phyloP scores from a whole-genome alignment of 2,888 invertebrate genomes.

The Resseliella maxima region DNA sequence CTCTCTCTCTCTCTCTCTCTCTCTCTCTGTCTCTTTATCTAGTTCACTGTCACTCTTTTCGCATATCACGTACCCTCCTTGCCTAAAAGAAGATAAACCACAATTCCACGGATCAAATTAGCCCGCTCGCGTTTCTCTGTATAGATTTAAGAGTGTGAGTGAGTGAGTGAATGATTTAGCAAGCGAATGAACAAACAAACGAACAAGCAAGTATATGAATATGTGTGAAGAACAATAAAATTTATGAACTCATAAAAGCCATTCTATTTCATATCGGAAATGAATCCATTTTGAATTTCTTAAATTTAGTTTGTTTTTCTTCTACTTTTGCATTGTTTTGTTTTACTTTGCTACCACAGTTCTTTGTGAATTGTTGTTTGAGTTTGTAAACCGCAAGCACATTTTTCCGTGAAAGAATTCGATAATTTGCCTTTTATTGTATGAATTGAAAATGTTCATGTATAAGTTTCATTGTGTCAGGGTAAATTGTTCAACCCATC shows the following conservation, averaged over 20 bases:
- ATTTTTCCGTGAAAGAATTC: not conserved
- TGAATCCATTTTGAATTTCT: not conserved
- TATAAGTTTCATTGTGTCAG: too few species aligned
- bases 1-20: too few species aligned
- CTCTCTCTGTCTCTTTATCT: too few species aligned
- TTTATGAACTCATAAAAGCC: not conserved
- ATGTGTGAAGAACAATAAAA: not conserved
- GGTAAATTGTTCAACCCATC: not conserved
- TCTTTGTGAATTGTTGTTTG: not conserved
- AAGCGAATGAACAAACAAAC: too few species aligned
- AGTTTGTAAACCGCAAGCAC: not conserved
- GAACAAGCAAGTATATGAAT: too few species aligned
- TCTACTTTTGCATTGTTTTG: not conserved
- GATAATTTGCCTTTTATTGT: not conserved
- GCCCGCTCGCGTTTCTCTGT: too few species aligned
- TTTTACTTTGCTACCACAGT: not conserved
- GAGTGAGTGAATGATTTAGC: too few species aligned
- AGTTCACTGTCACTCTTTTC: not conserved
- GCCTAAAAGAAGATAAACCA: too few species aligned
- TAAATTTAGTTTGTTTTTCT: not conserved
- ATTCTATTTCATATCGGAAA: conserved; percentile 1
- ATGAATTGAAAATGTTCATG: too few species aligned
- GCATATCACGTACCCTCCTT: not conserved
- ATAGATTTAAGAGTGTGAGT: too few species aligned
- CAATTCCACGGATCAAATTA: too few species aligned